Conservation (phyloP, 64 coral and sea anemone species). For the Stichodactyla mertensii region DNA sequence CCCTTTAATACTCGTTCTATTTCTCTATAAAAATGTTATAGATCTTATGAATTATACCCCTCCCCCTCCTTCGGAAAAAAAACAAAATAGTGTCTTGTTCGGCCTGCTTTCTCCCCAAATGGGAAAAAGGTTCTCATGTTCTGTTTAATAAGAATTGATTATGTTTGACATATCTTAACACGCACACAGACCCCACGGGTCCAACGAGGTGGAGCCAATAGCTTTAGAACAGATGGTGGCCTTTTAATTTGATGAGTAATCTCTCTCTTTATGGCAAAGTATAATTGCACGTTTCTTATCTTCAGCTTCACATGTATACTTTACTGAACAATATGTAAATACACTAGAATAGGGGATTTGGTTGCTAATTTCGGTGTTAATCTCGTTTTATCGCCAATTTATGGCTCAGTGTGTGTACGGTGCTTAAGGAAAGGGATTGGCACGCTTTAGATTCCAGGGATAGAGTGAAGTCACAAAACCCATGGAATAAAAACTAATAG, state of each 20-base stretch:
- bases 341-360: background rate
- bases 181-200: background rate
- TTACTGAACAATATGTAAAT: background rate
- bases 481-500: too few species aligned
- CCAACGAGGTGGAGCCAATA: background rate
- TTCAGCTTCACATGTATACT: background rate
- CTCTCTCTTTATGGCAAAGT: background rate
- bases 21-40: too few species aligned
- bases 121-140: background rate
- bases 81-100: too few species aligned
- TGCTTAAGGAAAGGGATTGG: background rate
- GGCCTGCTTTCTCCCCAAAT: background rate
- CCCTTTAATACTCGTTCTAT: too few species aligned
- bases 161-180: background rate
- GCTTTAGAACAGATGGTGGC: background rate
- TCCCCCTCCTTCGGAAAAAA: too few species aligned
- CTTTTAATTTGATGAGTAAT: conserved; percentile 12
- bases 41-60: too few species aligned
- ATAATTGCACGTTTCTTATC: background rate
- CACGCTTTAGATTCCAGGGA: background rate
- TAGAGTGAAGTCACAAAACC: too few species aligned
- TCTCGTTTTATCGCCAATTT: background rate
- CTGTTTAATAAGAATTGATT: background rate
- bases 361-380: background rate
- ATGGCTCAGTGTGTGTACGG: background rate